A percentile compares a stretch with the other conserved stretches of the same genome.
These are phyloP conservation scores for Ganaspis sp. DNA, from an alignment of 1,140 invertebrate species.

Conservation along the genomic window DNA sequence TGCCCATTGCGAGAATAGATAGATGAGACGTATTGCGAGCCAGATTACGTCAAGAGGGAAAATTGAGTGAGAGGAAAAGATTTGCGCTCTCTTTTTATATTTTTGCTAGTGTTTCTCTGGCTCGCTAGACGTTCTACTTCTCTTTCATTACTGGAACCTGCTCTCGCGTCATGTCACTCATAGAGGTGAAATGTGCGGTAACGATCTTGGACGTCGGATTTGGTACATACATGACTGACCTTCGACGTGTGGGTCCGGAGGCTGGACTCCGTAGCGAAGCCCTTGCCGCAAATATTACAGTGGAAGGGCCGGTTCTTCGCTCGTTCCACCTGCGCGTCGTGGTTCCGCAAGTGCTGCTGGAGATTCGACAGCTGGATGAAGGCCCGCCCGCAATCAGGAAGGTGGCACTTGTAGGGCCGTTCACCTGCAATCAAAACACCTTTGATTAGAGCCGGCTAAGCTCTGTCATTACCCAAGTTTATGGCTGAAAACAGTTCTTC, in stretches of 20 bases:
- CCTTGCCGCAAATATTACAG: conserved; percentile 97
- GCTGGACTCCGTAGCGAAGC: conserved; percentile 96
- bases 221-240: conserved; percentile 89
- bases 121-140: conserved; percentile 31
- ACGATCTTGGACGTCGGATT: conserved; percentile 75
- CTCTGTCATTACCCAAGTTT: conserved; percentile 28
- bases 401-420: conserved; percentile 96
- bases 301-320: conserved; percentile 96
- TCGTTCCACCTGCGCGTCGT: conserved; percentile 95
- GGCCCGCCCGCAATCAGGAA: conserved; percentile 95
- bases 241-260: conserved; percentile 96
- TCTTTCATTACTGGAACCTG: conserved; percentile 48
- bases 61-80: neutral
- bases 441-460: conserved; percentile 44
- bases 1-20: conserved; percentile 51
- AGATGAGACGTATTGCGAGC: conserved; percentile 52
- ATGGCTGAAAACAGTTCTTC: conserved; percentile 17
- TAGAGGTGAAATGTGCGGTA: conserved; percentile 55
- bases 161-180: conserved; percentile 49
- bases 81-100: conserved; percentile 38
- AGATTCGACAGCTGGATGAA: conserved; percentile 98
- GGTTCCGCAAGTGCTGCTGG: conserved; percentile 96
- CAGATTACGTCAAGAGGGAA: conserved; percentile 51
- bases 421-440: conserved; percentile 85
- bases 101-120: conserved; percentile 37